Evolutionary conservation across 2,113 vertebrate species (phyloP), one percentile per base, ranked within the genome.

Genomic region (Erinaceus europaeus): DNA sequence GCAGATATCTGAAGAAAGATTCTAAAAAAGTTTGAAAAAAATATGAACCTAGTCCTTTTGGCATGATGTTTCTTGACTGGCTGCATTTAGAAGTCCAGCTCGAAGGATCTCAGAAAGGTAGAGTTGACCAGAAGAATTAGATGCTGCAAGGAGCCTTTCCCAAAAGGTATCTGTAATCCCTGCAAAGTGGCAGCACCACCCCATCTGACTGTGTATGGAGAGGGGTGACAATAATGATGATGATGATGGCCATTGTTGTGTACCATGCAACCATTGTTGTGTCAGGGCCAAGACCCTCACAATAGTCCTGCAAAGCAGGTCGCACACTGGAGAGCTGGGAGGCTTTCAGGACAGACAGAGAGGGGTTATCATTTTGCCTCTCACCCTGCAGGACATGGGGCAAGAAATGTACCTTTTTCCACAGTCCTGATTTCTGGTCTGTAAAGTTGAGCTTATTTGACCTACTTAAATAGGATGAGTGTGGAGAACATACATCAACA

Each of bases 1-100:
- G 59, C 48, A 46, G 36, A 38, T 74, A 36, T 40, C 79, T 69
- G 53, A 44, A 89, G 74, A 82, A 64, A 52, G 17, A 42, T 36
- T 67, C 29, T 50, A 20, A 82, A 57, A 34, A 82, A 53, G 25
- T 7, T 69, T 13, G 21, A 21, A 52, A 12, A 17, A 3, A 10
- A 21, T 5, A 0, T 64, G 61, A 25, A 20, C 71, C 89, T 61
- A 18, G 23, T 25, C 40, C 20, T 27, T 38, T 29, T 11, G 11
- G 21, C 72, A 34, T 23, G 9, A 17, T 25, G 13, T 44, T 72
- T 68, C 14, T 44, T 65, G 13, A 65, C 1, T 23, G 23, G 27
- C 42, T 34, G 21, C 23, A 6, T 64, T 2, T 18, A 21, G 53
- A 42, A 40, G 17, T 42, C 40, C 82, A 53, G 11, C 83, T 59